phyloP scores from a whole-genome alignment of 2,113 vertebrate genomes.

The Paramisgurnus dabryanus region DNA sequence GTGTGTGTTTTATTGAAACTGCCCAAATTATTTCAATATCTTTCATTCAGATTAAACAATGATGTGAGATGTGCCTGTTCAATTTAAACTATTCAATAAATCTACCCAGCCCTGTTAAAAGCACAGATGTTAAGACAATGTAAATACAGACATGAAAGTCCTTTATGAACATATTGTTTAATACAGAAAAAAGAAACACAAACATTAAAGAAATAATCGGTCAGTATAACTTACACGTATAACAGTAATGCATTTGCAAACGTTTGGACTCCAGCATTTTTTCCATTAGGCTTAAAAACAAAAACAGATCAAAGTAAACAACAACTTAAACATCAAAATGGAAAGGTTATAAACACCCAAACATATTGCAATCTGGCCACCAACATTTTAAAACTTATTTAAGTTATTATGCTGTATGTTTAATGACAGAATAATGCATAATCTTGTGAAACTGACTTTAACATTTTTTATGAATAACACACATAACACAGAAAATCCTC shows the following conservation, averaged over 20 bases:
- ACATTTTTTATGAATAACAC: neutral
- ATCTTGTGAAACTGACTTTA: neutral
- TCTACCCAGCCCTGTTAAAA: too few relatives aligned
- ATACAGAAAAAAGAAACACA: constrained; percentile 18
- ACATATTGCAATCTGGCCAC: neutral
- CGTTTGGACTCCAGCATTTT: neutral
- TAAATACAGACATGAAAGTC: too few relatives aligned
- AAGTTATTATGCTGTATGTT: neutral
- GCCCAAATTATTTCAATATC: too few relatives aligned
- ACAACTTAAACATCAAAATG: neutral
- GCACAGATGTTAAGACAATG: too few relatives aligned
- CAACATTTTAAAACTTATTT: neutral
- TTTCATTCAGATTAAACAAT: too few relatives aligned
- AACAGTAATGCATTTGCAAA: neutral
- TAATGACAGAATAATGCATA: constrained; percentile 20
- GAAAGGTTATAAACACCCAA: neutral
- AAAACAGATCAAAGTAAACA: neutral
- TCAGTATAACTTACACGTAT: neutral
- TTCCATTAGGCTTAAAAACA: neutral
- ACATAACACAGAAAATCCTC: constrained; percentile 11
- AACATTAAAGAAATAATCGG: neutral
- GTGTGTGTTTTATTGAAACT: too few relatives aligned
- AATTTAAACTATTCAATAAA: too few relatives aligned
- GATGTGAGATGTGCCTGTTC: too few relatives aligned
- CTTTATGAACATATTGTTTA: constrained; percentile 15